Evolutionary conservation across 2,797 vertebrate species (phyloP), one percentile per base, ranked within the genome.

Genomic region (Gobionotothen gibberifrons): DNA sequence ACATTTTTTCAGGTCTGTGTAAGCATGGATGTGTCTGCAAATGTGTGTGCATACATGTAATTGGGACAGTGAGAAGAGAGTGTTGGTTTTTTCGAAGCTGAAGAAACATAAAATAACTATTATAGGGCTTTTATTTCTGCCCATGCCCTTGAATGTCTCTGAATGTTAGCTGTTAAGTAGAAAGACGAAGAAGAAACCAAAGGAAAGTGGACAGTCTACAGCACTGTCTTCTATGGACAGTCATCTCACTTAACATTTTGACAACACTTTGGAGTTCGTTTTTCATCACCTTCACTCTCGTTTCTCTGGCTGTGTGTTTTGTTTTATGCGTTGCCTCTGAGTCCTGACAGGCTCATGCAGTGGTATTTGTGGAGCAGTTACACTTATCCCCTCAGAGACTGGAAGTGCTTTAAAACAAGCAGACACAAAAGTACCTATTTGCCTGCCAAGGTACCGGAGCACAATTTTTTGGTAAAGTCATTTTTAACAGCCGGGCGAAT

Each of bases 101-200:
- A 78, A 85, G 51, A 76, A 81, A 74, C 81, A 79, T 81, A 61
- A 83, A 82, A 79, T 71, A 79, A 44, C 8, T 11, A 13, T 77
- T 84, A 36, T 36, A 14, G 44, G 8, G 51, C 4, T 73, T 87
- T 69, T 87, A 71, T 78, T 81, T 68, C 69, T 63, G 72, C 72
- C 46, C 57, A 16, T 72, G 69, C 83, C 79, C 84, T 84, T 86
- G 81, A 90, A 87, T 82, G 87, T 79, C 52, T 69, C 59, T 46
- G 17, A 69, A 48, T 19, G 8, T 74, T 74, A 60, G 19, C 48
- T 67, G 49, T 67, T 76, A 53, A 76, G 61, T 46, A 59, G 68
- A 73, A 75, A 69, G 17, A 57, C 22, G 54, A 15, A 39, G 7
- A 26, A 9, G 29, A 19, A 26, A 8, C 19, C 53, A 17, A 56